Percentiles rank a stretch among this genome's conserved stretches.
Conservation (phyloP, 2,888 invertebrate species). For the Gari tellinella region DNA sequence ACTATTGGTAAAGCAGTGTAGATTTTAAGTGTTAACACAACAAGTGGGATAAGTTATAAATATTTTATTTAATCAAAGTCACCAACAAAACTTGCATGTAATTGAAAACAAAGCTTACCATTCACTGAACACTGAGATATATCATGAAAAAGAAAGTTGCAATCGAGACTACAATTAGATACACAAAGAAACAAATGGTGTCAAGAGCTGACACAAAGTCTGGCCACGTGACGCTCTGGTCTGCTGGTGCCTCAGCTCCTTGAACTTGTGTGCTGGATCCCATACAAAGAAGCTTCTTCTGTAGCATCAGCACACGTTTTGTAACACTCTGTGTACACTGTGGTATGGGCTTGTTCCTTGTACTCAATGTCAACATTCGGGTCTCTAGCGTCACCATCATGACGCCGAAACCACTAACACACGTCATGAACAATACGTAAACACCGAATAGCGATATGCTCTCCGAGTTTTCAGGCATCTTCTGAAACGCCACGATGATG, state of each 20-base stretch:
- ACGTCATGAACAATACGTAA: constrained; percentile 33
- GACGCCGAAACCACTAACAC: constrained; percentile 32
- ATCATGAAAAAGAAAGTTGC: constrained; percentile 20
- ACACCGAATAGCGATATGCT: constrained; percentile 41
- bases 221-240: constrained; percentile 17
- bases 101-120: too few species aligned
- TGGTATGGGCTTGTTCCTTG: constrained; percentile 19
- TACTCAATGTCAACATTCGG: constrained; percentile 24
- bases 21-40: too few species aligned
- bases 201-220: constrained; percentile 45
- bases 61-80: too few species aligned
- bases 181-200: constrained; percentile 43
- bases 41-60: too few species aligned
- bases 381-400: constrained; percentile 43
- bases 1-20: too few species aligned
- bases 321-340: constrained; percentile 21
- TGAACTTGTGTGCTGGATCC: neutral
- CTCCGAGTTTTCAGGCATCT: constrained; percentile 54
- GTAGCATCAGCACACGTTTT: constrained; percentile 13
- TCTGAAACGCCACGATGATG: constrained; percentile 50
- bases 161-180: constrained; percentile 6
- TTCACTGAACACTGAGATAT: constrained; percentile 23
- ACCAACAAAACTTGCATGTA: too few species aligned
- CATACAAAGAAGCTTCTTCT: constrained; percentile 30
- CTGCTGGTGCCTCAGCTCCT: neutral